These are phyloP conservation scores for Rosalia funebris DNA, from an alignment of 2,888 invertebrate species.

Conservation along the genomic window DNA sequence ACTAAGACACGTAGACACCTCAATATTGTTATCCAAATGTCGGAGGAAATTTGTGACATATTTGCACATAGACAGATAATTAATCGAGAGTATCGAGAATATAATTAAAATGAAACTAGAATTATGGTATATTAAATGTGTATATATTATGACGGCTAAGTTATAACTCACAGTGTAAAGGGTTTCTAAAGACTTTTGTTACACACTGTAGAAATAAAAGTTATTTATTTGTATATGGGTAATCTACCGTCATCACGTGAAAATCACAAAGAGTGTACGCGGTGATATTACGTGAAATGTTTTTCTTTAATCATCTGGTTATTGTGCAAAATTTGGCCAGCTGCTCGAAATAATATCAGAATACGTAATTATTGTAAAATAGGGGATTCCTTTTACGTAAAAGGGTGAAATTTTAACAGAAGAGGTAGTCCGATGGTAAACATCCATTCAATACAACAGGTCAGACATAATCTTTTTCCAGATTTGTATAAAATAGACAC, in stretches of 20 bases:
- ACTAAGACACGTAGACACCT: no score
- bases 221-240: neutral
- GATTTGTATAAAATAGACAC: conserved; percentile 54
- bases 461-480: conserved; percentile 49
- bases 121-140: no score
- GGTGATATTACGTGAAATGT: conserved; percentile 46
- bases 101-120: no score
- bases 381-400: conserved; percentile 62
- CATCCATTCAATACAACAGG: conserved; percentile 52
- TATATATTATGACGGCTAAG: no score
- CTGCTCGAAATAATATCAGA: conserved; percentile 61
- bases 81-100: no score
- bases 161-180: no score
- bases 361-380: conserved; percentile 64
- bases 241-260: neutral
- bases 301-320: conserved; percentile 58
- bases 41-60: no score
- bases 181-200: no score
- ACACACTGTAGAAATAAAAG: no score
- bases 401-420: conserved; percentile 61
- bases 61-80: no score
- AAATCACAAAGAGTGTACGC: neutral
- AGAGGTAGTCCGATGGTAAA: conserved; percentile 61
- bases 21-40: no score
- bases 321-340: conserved; percentile 56